These are phyloP conservation scores for Cirrhinus mrigala DNA, from an alignment of 2,797 vertebrate species.

Conservation along the genomic window DNA sequence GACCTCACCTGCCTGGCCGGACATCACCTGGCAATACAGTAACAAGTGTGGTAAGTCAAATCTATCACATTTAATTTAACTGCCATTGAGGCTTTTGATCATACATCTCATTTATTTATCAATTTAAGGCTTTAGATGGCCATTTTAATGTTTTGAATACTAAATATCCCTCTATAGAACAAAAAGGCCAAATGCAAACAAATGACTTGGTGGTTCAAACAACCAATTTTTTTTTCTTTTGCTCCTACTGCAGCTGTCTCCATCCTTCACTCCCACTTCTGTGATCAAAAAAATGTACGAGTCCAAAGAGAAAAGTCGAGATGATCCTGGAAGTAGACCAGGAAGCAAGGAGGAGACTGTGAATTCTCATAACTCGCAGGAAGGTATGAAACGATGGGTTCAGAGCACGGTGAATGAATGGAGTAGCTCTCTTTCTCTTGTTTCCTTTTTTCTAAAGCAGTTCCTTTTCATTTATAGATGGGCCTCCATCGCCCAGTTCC, in stretches of 20 bases:
- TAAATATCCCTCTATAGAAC: neutral
- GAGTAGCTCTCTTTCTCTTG: neutral
- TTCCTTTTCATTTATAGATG: conserved; percentile 66
- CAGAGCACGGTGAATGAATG: neutral
- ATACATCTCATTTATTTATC: neutral
- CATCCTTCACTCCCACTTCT: conserved; percentile 98
- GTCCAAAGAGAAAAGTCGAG: conserved; percentile 94
- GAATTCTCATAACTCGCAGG: conserved; percentile 80
- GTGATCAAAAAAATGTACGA: conserved; percentile 99
- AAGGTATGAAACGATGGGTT: conserved; percentile 77
- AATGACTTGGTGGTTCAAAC: neutral
- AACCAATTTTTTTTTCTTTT: neutral
- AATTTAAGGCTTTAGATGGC: neutral
- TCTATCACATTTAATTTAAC: neutral
- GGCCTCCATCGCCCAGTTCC: conserved; percentile 68
- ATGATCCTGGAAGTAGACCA: conserved; percentile 82
- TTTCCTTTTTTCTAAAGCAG: neutral
- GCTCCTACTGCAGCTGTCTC: conserved; percentile 83
- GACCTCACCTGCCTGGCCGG: conserved; percentile 82
- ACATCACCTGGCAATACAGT: conserved; percentile 89
- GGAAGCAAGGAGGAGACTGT: conserved; percentile 86
- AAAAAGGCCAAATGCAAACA: neutral
- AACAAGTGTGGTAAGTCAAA: conserved; percentile 92
- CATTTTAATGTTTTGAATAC: neutral
- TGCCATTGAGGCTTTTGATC: neutral